These are phyloP conservation scores for Ptychobarbus kaznakovi DNA, from an alignment of 2,797 vertebrate genomes.

Conservation along the genomic window DNA sequence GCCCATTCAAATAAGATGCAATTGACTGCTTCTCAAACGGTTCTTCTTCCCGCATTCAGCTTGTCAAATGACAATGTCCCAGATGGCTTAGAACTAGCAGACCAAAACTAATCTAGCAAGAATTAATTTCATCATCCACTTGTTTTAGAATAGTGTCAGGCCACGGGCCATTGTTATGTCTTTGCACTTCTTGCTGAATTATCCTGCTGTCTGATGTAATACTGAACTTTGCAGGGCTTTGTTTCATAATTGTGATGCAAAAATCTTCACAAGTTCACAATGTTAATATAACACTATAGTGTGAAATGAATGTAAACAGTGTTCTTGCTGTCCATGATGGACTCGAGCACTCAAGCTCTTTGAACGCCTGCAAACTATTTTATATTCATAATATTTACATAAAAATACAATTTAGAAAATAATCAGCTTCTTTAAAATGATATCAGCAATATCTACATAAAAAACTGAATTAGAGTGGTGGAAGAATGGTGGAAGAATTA, in stretches of 20 bases:
- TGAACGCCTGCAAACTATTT: not conserved
- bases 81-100: slow-evolving; percentile 19
- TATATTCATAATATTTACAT: slow-evolving; percentile 4
- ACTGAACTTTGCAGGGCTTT: slow-evolving; percentile 6
- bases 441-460: not conserved
- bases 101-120: slow-evolving; percentile 16
- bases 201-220: slow-evolving; percentile 7
- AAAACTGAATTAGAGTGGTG: not conserved
- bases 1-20: slow-evolving; percentile 20
- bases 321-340: not conserved
- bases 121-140: slow-evolving; percentile 36
- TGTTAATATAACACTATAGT: not conserved
- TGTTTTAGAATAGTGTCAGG: slow-evolving; percentile 16
- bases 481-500: not conserved
- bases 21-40: slow-evolving; percentile 4
- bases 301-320: not conserved
- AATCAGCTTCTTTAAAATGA: not conserved
- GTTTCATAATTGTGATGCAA: not conserved
- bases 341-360: not conserved
- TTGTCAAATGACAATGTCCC: slow-evolving; percentile 24
- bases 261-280: slow-evolving; percentile 5
- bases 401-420: not conserved
- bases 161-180: not conserved
- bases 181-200: not conserved
- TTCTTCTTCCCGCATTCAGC: slow-evolving; percentile 1